phyloP scores from a whole-genome alignment of 2,113 vertebrate genomes.

The Podilymbus podiceps region DNA sequence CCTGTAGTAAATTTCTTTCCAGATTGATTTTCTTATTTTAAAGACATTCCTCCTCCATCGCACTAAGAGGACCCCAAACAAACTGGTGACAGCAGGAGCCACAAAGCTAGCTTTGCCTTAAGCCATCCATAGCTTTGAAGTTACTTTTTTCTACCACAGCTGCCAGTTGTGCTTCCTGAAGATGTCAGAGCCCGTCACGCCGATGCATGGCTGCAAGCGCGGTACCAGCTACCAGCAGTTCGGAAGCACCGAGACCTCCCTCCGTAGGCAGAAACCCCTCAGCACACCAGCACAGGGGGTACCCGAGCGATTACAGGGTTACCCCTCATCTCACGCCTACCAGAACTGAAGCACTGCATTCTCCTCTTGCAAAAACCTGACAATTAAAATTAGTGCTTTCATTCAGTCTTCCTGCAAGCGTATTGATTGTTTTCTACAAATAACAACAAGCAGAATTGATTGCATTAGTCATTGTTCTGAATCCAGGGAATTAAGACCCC shows the following conservation, averaged over 20 bases:
- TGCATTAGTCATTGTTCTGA: background rate
- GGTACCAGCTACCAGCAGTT: background rate
- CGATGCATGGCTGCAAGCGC: accelerated
- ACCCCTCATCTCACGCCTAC: background rate
- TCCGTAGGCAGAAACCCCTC: background rate
- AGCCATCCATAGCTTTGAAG: background rate
- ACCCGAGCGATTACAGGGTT: accelerated
- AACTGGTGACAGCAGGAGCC: accelerated
- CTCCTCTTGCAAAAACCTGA: background rate
- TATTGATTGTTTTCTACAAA: background rate
- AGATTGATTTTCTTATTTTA: background rate
- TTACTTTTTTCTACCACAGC: background rate
- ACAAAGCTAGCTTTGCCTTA: background rate
- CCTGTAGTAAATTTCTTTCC: background rate
- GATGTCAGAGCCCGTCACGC: accelerated
- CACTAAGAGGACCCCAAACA: background rate
- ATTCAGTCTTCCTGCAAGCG: accelerated
- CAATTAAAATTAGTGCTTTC: background rate
- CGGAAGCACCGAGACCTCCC: background rate
- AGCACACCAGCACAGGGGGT: accelerated
- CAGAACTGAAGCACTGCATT: accelerated
- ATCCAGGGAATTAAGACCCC: background rate
- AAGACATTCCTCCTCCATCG: background rate
- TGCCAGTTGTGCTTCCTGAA: accelerated
- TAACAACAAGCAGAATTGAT: background rate